Conservation (phyloP, 2,888 invertebrate genomes). For the Cylloceria caligata region DNA sequence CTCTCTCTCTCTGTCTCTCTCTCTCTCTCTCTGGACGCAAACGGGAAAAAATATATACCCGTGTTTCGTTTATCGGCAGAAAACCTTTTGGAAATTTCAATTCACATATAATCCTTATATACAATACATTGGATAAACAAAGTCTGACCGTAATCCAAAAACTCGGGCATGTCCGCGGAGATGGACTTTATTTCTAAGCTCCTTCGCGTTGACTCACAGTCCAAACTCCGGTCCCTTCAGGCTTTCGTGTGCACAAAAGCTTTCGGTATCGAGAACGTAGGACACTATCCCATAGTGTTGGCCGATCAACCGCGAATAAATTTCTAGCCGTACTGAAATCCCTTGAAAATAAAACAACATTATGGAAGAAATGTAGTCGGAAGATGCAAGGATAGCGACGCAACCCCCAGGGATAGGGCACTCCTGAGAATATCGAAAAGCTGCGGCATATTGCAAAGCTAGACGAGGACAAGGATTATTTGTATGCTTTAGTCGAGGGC, state of each 20-base stretch:
- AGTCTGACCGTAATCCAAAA: conserved; percentile 32
- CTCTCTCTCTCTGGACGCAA: neutral
- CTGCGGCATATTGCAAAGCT: neutral
- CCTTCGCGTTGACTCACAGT: conserved; percentile 22
- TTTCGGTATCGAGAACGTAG: conserved; percentile 27
- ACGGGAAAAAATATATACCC: conserved; percentile 21
- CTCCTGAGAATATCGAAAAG: conserved; percentile 22
- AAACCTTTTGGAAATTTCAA: conserved; percentile 38
- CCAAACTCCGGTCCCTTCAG: conserved; percentile 26
- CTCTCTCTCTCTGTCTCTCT: no score
- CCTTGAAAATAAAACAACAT: conserved; percentile 24
- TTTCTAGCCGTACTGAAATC: conserved; percentile 43
- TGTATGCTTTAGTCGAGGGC: neutral
- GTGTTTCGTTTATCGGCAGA: conserved; percentile 8
- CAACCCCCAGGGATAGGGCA: neutral
- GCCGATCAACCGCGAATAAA: conserved; percentile 54
- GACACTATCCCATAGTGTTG: neutral
- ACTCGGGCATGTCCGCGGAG: conserved; percentile 36
- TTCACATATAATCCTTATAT: conserved; percentile 29
- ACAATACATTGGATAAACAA: conserved; percentile 44
- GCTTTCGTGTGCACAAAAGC: conserved; percentile 46
- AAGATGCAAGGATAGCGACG: neutral
- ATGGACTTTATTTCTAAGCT: conserved; percentile 52
- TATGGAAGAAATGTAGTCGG: conserved; percentile 9
- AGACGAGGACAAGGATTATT: conserved; percentile 33